phyloP scores from a whole-genome alignment of 2,888 invertebrate species.

The Epinotia demarniana region DNA sequence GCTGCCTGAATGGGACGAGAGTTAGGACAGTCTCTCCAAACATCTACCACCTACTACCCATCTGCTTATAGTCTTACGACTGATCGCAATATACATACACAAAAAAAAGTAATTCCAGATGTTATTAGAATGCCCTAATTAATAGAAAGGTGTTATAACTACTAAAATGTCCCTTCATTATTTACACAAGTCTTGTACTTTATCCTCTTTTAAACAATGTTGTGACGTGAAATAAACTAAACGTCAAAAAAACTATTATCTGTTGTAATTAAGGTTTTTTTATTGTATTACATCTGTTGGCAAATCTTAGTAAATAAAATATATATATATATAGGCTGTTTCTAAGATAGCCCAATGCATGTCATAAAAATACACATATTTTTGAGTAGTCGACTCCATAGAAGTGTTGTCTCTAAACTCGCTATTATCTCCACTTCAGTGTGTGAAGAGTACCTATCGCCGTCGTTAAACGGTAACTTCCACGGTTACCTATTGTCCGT shows the following conservation, averaged over 20 bases:
- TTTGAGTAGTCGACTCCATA: slow-evolving; percentile 16
- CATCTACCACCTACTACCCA: too few species aligned
- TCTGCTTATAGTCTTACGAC: too few species aligned
- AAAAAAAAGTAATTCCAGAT: not conserved
- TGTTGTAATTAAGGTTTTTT: too few species aligned
- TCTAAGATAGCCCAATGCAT: not conserved
- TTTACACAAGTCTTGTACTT: not conserved
- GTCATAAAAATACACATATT: not conserved
- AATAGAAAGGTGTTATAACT: not conserved
- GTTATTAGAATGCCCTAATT: not conserved
- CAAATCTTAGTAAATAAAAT: too few species aligned
- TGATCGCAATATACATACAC: too few species aligned
- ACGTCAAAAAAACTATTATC: too few species aligned
- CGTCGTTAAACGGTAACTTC: slow-evolving; percentile 31
- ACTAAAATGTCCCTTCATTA: not conserved
- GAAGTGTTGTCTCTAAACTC: slow-evolving; percentile 20
- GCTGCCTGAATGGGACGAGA: too few species aligned
- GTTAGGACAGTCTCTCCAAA: too few species aligned
- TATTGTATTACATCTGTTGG: too few species aligned
- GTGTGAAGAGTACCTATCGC: slow-evolving; percentile 30
- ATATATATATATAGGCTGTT: too few species aligned
- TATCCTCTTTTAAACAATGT: not conserved
- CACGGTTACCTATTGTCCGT: slow-evolving; percentile 30
- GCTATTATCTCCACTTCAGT: slow-evolving; percentile 35
- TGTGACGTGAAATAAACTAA: too few species aligned